Conservation (phyloP, 2,888 invertebrate species). For the Coelopa pilipes region DNA sequence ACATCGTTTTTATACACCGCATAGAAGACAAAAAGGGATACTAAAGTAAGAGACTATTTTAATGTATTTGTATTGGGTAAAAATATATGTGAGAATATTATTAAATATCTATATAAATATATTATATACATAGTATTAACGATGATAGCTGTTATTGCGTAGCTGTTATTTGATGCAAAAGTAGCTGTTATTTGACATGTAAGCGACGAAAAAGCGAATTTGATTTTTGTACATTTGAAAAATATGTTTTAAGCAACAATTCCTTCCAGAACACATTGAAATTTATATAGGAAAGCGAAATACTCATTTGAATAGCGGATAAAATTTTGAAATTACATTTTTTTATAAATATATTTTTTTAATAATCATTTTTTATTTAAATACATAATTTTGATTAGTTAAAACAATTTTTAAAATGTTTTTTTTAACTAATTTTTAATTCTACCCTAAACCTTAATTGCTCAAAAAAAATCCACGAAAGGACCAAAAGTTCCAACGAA, state of each 20-base stretch:
- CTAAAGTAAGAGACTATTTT: conserved; percentile 20
- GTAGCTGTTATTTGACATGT: conserved; percentile 14
- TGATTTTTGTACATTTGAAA: conserved; percentile 1
- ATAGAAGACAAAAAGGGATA: conserved; percentile 33
- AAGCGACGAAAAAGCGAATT: neutral
- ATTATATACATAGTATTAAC: neutral
- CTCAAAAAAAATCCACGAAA: conserved; percentile 31
- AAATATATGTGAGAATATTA: neutral
- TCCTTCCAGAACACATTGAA: conserved; percentile 41
- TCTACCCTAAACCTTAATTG: too few species aligned
- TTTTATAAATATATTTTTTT: too few species aligned
- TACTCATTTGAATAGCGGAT: too few species aligned
- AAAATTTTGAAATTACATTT: too few species aligned
- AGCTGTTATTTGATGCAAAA: conserved; percentile 9
- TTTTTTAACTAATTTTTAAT: neutral
- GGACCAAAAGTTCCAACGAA: conserved; percentile 31
- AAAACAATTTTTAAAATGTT: neutral
- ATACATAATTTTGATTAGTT: neutral
- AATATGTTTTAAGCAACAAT: conserved; percentile 34
- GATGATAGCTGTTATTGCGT: neutral
- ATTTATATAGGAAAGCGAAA: too few species aligned
- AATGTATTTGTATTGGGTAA: neutral
- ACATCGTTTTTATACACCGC: too few species aligned
- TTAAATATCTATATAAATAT: neutral
- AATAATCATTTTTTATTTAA: too few species aligned